Evolutionary conservation across 2,888 invertebrate species (phyloP).

Genomic region (Ectobius pallidus): DNA sequence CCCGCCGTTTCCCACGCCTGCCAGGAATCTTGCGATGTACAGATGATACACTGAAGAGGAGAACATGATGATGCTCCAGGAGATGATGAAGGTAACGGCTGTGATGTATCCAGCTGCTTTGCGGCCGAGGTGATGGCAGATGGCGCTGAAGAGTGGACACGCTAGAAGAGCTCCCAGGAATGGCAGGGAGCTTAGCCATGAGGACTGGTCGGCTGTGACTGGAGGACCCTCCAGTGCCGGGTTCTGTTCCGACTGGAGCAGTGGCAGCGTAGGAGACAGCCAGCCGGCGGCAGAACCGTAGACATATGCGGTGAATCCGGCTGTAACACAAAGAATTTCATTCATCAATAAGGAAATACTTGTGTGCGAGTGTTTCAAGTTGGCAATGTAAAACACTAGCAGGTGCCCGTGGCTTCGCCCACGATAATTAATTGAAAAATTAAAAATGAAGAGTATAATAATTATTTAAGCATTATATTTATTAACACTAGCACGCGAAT

Average conservation of each 20-base stretch:
- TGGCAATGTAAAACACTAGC: no score
- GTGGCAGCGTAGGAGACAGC: slow-evolving; percentile 63
- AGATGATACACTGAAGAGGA: background rate
- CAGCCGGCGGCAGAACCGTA: slow-evolving; percentile 65
- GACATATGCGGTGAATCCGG: slow-evolving; percentile 62
- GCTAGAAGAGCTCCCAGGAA: slow-evolving; percentile 59
- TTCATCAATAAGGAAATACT: no score
- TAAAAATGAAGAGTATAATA: no score
- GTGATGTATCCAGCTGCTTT: slow-evolving; percentile 25
- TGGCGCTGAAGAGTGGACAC: slow-evolving; percentile 18
- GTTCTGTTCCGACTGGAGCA: slow-evolving; percentile 54
- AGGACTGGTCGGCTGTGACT: slow-evolving; percentile 57
- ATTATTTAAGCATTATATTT: no score
- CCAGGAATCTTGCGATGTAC: slow-evolving; percentile 57
- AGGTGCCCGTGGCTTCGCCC: no score
- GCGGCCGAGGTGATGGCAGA: slow-evolving; percentile 3
- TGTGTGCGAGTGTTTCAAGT: no score
- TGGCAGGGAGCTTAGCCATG: slow-evolving; percentile 63
- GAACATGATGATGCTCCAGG: slow-evolving; percentile 27
- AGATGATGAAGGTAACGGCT: slow-evolving; percentile 3
- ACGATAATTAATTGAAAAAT: no score
- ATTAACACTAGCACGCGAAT: no score
- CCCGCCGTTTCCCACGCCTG: slow-evolving; percentile 65
- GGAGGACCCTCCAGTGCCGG: slow-evolving; percentile 57
- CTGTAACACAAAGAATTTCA: slow-evolving; percentile 53